These are phyloP conservation scores for Diadromus collaris DNA, from an alignment of 2,888 invertebrate species.

Conservation along the genomic window DNA sequence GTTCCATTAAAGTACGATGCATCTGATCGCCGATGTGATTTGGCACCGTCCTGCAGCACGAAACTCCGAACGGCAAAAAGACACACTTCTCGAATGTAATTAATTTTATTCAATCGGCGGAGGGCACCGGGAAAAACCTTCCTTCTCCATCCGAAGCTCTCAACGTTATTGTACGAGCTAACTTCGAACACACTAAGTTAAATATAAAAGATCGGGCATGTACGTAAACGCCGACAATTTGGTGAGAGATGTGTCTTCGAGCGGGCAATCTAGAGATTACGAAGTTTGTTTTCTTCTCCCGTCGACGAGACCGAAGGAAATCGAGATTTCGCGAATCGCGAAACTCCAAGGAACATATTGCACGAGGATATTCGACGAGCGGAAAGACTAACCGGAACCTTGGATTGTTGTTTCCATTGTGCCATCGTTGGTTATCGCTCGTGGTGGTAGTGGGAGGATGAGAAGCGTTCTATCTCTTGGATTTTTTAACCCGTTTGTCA, in stretches of 20 bases:
- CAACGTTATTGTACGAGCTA: not conserved
- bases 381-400: constrained; percentile 10
- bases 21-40: constrained; percentile 47
- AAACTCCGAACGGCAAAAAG: not conserved
- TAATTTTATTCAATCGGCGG: not conserved
- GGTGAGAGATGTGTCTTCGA: constrained; percentile 36
- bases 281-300: constrained; percentile 49
- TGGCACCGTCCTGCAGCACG: not conserved
- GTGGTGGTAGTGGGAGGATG: not conserved
- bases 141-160: not conserved
- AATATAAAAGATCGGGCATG: not conserved
- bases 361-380: not conserved
- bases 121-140: not conserved
- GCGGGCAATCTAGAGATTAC: constrained; percentile 50
- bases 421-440: not conserved
- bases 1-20: constrained; percentile 45
- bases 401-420: constrained; percentile 5
- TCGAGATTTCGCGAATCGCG: constrained; percentile 13
- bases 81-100: not conserved
- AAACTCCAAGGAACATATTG: constrained; percentile 22
- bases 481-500: not conserved
- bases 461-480: not conserved
- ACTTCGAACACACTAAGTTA: not conserved
- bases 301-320: constrained; percentile 20
- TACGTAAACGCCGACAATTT: constrained; percentile 12